Evolutionary conservation across 1,140 invertebrate species (phyloP), one percentile per base, ranked within the genome.

Genomic region (Cryptotermes secundus): DNA sequence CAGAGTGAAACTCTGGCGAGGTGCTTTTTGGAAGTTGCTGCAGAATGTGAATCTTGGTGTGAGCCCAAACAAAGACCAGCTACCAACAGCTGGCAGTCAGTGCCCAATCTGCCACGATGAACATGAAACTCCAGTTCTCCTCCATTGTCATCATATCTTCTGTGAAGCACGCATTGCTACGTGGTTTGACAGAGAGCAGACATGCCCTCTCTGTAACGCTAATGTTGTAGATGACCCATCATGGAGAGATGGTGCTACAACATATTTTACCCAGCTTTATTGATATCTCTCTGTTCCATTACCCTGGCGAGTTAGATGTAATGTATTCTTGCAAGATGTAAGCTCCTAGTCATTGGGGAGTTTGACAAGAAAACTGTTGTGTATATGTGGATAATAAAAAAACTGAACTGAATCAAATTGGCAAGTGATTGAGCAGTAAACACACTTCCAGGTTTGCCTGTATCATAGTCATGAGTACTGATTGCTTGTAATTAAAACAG

Each of bases 81-180:
- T 98, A 53, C 90, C 94, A 84, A 93, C 93, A 24, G 93, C 95
- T 12, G 96, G 96, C 9, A 93, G 94, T 45, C 92, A 94, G 72
- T 98, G 97, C 88, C 95, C 97, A 0, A 98, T 98, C 85, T 98
- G 97, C 89, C 97, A 98, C 88, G 97, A 98, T 88, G 92, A 95
- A 85, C 97, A 95, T 89, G 93, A 93, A 53, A 93, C 93, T 34
- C 97, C 97, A 0, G 94, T 97, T 22, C 90, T 98, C 12, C 92
- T 94, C 83, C 89, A 91, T 53, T 98, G 97, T 90, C 94, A 95
- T 86, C 97, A 99, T 89, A 97, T 98, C 83, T 99, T 98, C 90
- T 98, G 97, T 90, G 96, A 98, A 90, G 93, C 94, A 53, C 99
- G 97, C 89, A 95, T 99, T 22, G 93, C 95, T 2, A 94, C 95